Conservation (phyloP, 2,888 invertebrate species). For the Eilema caniola region DNA sequence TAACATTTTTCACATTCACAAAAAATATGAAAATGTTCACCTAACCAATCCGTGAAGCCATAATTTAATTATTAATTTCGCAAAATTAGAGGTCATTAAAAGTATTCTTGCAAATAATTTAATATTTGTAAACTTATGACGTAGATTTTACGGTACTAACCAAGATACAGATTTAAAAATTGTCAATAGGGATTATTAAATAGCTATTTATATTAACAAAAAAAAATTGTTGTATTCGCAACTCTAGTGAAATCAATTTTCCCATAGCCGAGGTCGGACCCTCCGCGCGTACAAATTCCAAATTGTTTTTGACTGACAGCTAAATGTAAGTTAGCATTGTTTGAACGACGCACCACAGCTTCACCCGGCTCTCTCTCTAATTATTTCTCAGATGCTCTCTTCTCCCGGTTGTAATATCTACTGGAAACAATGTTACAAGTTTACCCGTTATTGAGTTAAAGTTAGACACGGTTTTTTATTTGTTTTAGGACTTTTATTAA, state of each 20-base stretch:
- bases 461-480: slow-evolving; percentile 14
- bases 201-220: neutral
- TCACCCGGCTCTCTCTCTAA: slow-evolving; percentile 79
- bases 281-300: slow-evolving; percentile 85
- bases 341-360: slow-evolving; percentile 82
- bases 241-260: slow-evolving; percentile 70
- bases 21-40: no score
- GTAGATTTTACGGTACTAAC: no score
- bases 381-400: slow-evolving; percentile 70
- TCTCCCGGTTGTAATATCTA: slow-evolving; percentile 39
- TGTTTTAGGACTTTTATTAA: neutral
- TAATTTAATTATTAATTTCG: no score
- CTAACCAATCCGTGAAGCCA: no score
- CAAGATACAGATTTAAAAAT: no score
- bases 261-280: slow-evolving; percentile 71
- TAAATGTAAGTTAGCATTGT: slow-evolving; percentile 87
- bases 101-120: no score
- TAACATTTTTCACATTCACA: no score
- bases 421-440: slow-evolving; percentile 39
- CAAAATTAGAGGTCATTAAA: no score
- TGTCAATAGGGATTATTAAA: no score
- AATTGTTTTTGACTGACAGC: slow-evolving; percentile 88
- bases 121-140: no score
- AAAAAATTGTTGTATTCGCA: slow-evolving; percentile 38
- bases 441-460: slow-evolving; percentile 21